A percentile compares a stretch with the other conserved stretches of the same genome.
Evolutionary conservation across 2,113 vertebrate genomes (phyloP).

Genomic region (Ptilorrhoa leucosticta): DNA sequence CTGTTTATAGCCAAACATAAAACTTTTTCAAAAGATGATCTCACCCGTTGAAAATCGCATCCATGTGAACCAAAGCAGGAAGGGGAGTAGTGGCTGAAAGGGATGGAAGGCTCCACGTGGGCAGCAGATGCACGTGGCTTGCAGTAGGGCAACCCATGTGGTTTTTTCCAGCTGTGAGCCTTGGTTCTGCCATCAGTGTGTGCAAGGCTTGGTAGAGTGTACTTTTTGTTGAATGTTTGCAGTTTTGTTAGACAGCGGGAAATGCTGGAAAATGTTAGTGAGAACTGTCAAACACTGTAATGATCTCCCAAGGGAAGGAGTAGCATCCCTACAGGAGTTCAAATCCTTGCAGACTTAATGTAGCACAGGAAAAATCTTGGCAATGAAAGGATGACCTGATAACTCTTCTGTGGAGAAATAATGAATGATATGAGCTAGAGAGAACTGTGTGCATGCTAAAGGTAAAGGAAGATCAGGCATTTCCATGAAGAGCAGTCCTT

Average conservation of each 20-base stretch:
- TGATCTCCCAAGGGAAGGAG: neutral
- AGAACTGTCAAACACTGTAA: neutral
- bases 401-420: neutral
- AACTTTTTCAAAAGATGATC: neutral
- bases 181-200: neutral
- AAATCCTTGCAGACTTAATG: neutral
- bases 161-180: neutral
- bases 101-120: neutral
- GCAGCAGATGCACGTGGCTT: neutral
- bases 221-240: neutral
- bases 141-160: neutral
- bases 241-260: neutral
- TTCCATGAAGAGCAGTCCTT: neutral
- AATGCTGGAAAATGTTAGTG: constrained; percentile 1
- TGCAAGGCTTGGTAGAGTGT: neutral
- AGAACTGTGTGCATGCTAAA: neutral
- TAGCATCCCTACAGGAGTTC: neutral
- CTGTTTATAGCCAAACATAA: neutral
- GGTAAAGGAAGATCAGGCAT: neutral
- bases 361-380: neutral
- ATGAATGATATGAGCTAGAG: neutral
- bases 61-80: neutral
- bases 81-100: neutral
- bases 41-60: neutral
- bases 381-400: neutral